A percentile compares a stretch with the other conserved stretches of the same genome.
These are phyloP conservation scores for Adelognathus sp. DNA, from an alignment of 2,888 invertebrate species.

Conservation along the genomic window DNA sequence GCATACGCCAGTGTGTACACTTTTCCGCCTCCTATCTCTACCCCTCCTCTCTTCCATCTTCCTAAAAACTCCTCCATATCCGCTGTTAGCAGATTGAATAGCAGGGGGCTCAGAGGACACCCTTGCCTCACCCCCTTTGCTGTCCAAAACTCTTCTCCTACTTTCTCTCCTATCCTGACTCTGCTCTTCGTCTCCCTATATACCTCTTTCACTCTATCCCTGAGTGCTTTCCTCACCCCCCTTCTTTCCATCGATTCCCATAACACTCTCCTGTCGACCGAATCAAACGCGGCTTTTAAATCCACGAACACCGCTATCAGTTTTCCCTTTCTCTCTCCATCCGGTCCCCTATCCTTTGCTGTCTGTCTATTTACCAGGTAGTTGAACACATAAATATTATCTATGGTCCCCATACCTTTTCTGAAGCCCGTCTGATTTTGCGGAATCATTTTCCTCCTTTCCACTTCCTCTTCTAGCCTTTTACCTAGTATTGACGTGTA, in stretches of 20 bases:
- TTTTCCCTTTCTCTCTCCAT: too few species aligned
- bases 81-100: conserved; percentile 45
- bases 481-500: neutral
- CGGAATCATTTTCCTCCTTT: neutral
- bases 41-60: conserved; percentile 9
- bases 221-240: neutral
- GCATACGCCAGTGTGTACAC: conserved; percentile 4
- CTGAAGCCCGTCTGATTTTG: neutral
- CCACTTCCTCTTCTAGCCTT: conserved; percentile 13
- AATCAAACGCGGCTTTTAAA: conserved; percentile 4
- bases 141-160: conserved; percentile 40
- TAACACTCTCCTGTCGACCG: conserved; percentile 8
- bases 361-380: neutral
- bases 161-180: neutral
- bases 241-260: neutral
- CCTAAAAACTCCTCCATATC: conserved; percentile 45
- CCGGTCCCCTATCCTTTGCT: neutral
- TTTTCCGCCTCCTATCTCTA: conserved; percentile 14
- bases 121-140: conserved; percentile 55
- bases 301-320: neutral
- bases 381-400: neutral
- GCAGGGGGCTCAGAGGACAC: conserved; percentile 49
- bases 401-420: neutral
- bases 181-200: neutral
- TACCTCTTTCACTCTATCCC: neutral